Percentiles rank a stretch among this genome's conserved stretches.
Evolutionary conservation across 2,113 vertebrate species (phyloP).

Genomic region (Lagopus leucura): DNA sequence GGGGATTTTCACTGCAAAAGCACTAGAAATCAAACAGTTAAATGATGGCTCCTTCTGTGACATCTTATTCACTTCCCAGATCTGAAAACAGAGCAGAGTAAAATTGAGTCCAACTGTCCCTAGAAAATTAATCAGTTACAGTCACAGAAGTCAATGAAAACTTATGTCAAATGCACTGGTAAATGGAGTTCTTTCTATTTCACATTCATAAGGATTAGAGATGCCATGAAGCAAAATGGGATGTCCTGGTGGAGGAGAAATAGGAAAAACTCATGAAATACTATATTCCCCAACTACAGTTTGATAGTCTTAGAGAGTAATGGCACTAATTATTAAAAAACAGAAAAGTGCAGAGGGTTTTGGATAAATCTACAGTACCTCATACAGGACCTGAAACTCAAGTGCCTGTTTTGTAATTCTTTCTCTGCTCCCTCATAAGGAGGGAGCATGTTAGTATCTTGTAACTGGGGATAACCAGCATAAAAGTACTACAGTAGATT

Average conservation of each 20-base stretch:
- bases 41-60: not conserved
- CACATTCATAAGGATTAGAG: not conserved
- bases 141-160: constrained; percentile 1
- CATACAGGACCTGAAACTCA: not conserved
- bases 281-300: not conserved
- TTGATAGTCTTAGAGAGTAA: not conserved
- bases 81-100: not conserved
- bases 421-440: constrained; percentile 21
- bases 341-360: not conserved
- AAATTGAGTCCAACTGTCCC: not conserved
- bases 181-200: not conserved
- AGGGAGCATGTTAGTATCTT: not conserved
- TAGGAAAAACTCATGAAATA: not conserved
- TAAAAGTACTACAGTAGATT: constrained; percentile 56
- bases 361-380: not conserved
- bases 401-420: constrained; percentile 4
- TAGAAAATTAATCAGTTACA: constrained; percentile 8
- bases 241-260: not conserved
- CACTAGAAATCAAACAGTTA: not conserved
- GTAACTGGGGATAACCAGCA: constrained; percentile 53
- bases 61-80: not conserved
- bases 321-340: not conserved
- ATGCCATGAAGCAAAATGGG: not conserved
- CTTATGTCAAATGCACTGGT: not conserved
- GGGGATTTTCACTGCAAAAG: not conserved